These are phyloP conservation scores for Drosophila mettleri DNA, from an alignment of 2,888 invertebrate genomes.

Conservation along the genomic window DNA sequence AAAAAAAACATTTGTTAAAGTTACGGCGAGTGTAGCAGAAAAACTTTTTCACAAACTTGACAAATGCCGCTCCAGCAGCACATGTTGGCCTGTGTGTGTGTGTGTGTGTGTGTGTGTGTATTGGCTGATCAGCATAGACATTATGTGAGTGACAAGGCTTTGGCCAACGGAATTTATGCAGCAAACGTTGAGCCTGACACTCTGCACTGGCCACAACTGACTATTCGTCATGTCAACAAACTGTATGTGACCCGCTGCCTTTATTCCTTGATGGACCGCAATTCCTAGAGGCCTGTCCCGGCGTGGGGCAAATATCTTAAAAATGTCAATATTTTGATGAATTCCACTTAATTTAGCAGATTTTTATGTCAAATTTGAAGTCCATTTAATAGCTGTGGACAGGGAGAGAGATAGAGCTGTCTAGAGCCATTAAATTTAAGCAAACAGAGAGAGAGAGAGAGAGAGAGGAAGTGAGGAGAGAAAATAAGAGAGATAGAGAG, in stretches of 20 bases:
- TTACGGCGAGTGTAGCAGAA: slow-evolving; percentile 55
- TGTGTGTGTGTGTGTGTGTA: slow-evolving; percentile 30
- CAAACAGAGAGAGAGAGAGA: background rate
- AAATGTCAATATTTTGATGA: slow-evolving; percentile 13
- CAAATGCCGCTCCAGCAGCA: slow-evolving; percentile 55
- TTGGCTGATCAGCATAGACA: slow-evolving; percentile 67
- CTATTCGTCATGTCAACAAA: slow-evolving; percentile 35
- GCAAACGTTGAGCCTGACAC: slow-evolving; percentile 8
- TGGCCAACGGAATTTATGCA: slow-evolving; percentile 40
- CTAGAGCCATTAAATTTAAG: background rate
- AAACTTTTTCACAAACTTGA: slow-evolving; percentile 72
- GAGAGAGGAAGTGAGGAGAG: background rate
- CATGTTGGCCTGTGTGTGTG: slow-evolving; percentile 14
- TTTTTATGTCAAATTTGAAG: slow-evolving; percentile 5
- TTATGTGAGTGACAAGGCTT: slow-evolving; percentile 71
- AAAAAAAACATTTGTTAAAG: slow-evolving; percentile 33
- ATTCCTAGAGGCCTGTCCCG: slow-evolving; percentile 10
- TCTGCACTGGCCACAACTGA: slow-evolving; percentile 10
- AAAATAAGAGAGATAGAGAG: no score
- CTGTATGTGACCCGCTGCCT: slow-evolving; percentile 40
- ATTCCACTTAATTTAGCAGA: slow-evolving; percentile 7
- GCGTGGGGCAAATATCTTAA: background rate
- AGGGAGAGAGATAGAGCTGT: background rate
- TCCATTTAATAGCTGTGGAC: background rate
- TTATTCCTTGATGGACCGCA: background rate